phyloP scores from a whole-genome alignment of 2,113 vertebrate genomes.

The Dendrocopos noguchii region DNA sequence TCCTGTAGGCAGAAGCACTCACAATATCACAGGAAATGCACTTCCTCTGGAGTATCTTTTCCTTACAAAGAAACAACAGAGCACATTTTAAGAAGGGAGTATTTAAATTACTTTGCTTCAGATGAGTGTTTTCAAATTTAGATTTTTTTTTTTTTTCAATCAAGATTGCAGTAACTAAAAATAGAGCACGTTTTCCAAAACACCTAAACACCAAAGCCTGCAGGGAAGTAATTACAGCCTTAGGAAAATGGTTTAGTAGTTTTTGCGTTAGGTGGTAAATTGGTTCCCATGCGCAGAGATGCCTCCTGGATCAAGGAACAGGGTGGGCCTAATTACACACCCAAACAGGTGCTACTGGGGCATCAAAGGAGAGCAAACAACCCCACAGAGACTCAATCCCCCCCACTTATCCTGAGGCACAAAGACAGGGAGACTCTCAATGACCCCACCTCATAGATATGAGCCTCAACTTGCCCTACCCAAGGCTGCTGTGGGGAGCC shows the following conservation, averaged over 20 bases:
- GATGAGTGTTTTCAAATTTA: not conserved
- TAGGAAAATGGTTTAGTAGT: not conserved
- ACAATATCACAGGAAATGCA: not conserved
- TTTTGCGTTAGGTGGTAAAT: not conserved
- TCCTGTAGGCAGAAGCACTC: not conserved
- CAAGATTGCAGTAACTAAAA: not conserved
- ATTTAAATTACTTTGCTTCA: not conserved
- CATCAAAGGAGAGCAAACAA: accelerated
- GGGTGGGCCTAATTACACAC: not conserved
- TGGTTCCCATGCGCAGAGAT: not conserved
- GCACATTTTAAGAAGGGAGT: not conserved
- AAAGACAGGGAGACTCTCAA: accelerated
- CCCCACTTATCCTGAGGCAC: not conserved
- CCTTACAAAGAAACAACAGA: not conserved
- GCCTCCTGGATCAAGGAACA: no score
- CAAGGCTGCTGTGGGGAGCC: not conserved
- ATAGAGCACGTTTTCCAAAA: not conserved
- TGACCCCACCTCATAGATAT: not conserved
- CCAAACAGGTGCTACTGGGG: not conserved
- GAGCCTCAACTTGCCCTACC: accelerated
- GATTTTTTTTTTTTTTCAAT: not conserved
- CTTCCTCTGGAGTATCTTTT: not conserved
- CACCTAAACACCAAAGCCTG: not conserved
- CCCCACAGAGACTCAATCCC: not conserved
- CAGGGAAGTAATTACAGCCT: not conserved